These are phyloP conservation scores for Zosterops pallidus DNA, from an alignment of 2,113 vertebrate species.

Conservation along the genomic window DNA sequence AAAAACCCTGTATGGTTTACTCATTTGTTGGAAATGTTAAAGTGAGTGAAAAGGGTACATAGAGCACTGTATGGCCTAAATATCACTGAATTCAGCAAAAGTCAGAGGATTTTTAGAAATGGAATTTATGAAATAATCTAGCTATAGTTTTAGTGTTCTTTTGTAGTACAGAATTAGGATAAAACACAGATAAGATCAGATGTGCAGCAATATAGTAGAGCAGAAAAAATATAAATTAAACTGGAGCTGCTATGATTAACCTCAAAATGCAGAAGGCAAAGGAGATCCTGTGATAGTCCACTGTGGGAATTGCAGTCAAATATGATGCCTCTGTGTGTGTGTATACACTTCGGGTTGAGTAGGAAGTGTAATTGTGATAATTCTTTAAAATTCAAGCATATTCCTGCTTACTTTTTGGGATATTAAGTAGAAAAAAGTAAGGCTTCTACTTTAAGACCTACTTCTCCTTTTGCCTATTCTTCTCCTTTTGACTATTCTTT, in stretches of 20 bases:
- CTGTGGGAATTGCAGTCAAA: fast-evolving
- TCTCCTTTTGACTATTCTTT: background rate
- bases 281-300: background rate
- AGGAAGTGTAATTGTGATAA: background rate
- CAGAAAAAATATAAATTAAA: background rate
- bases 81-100: background rate
- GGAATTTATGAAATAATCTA: background rate
- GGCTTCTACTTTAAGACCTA: background rate
- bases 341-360: background rate
- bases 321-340: background rate
- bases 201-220: background rate
- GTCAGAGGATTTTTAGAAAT: background rate
- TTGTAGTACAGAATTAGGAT: background rate
- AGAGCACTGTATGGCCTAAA: background rate
- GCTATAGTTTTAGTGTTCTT: background rate
- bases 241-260: background rate
- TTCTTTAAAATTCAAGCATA: background rate
- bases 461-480: background rate
- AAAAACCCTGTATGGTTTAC: background rate
- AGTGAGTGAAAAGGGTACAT: background rate
- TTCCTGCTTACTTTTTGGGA: background rate
- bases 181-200: background rate
- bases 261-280: background rate
- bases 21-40: background rate
- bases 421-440: background rate